Conservation (phyloP, 2,113 vertebrate genomes). For the Zosterops borbonicus region DNA sequence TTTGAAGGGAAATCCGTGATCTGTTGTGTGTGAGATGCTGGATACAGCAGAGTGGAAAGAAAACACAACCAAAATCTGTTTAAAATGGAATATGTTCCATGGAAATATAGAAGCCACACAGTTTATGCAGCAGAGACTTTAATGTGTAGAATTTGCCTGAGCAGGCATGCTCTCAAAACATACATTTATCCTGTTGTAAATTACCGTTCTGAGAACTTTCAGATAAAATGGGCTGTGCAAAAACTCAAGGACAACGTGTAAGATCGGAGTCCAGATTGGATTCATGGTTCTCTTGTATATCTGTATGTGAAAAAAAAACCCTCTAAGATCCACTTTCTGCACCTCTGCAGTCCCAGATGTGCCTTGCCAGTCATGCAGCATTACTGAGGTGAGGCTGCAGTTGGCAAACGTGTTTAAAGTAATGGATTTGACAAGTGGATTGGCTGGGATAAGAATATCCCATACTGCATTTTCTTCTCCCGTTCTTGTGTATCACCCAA, state of each 20-base stretch:
- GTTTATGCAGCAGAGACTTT: not conserved
- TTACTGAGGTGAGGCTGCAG: not conserved
- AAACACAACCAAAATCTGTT: rapidly evolving
- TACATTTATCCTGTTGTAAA: not conserved
- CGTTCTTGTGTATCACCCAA: not conserved
- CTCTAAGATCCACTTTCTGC: not conserved
- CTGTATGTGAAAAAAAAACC: not conserved
- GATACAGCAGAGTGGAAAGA: not conserved
- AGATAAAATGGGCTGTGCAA: rapidly evolving
- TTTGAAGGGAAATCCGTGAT: not conserved
- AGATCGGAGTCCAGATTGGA: not conserved
- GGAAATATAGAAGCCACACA: not conserved
- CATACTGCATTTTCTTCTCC: not conserved
- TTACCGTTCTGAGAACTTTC: not conserved
- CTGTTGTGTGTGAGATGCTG: not conserved
- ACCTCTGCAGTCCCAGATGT: not conserved
- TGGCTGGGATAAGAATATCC: not conserved
- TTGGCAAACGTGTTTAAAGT: not conserved
- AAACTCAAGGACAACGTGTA: not conserved
- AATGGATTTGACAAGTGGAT: not conserved
- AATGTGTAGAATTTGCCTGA: not conserved
- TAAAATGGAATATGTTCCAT: not conserved
- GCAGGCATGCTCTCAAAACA: not conserved
- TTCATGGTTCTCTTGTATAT: not conserved
- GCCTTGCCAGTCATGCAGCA: rapidly evolving